These are phyloP conservation scores for Dinoponera quadriceps DNA, from an alignment of 1,140 invertebrate species.

Conservation along the genomic window DNA sequence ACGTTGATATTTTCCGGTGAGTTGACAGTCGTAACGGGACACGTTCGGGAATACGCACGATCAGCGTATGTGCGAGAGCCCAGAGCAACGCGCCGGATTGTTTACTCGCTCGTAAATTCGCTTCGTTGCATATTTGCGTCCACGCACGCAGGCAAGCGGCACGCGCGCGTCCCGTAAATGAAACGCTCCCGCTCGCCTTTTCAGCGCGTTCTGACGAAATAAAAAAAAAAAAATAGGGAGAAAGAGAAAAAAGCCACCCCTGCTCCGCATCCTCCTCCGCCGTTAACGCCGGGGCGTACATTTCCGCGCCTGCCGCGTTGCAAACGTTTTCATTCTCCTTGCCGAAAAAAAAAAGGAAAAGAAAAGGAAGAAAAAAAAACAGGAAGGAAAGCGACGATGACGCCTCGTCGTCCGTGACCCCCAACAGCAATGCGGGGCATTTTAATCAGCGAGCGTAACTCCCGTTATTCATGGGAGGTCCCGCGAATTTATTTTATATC, in stretches of 20 bases:
- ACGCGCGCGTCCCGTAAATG: not conserved
- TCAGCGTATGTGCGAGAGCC: conserved; percentile 25
- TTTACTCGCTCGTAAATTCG: conserved; percentile 45
- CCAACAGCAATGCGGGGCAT: too few species aligned
- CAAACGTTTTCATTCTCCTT: conserved; percentile 43
- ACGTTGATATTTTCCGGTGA: conserved; percentile 29
- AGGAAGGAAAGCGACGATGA: not conserved
- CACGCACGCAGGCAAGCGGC: conserved; percentile 5
- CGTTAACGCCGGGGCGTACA: not conserved
- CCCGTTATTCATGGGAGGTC: conserved; percentile 7
- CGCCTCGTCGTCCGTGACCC: too few species aligned
- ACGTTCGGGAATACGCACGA: conserved; percentile 2
- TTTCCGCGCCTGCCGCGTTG: conserved; percentile 2
- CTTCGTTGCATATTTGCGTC: conserved; percentile 32
- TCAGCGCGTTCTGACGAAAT: not conserved
- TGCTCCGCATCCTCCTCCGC: too few species aligned
- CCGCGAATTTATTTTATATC: not conserved
- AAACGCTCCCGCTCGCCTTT: conserved; percentile 18
- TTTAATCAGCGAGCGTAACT: conserved; percentile 4
- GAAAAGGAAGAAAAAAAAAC: not conserved
- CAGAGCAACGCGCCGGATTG: not conserved
- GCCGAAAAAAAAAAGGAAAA: not conserved
- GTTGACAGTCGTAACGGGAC: conserved; percentile 9
- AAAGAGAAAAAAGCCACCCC: too few species aligned
- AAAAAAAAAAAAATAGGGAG: not conserved